Conservation (phyloP, 2,888 invertebrate species). For the Pheosia tremula region DNA sequence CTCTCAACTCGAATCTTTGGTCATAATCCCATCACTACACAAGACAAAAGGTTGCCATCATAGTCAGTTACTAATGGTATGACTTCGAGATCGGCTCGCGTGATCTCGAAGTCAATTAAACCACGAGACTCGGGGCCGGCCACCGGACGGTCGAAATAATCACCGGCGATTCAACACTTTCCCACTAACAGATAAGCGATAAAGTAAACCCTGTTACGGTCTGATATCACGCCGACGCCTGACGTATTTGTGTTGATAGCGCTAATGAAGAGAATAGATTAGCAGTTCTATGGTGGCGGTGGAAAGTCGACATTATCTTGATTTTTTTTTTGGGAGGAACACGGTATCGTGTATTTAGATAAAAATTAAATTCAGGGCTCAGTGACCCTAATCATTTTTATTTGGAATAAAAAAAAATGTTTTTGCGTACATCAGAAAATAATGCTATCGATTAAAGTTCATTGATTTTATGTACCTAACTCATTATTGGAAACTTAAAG, state of each 20-base stretch:
- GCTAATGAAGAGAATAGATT: slow-evolving; percentile 43
- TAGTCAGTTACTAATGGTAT: slow-evolving; percentile 73
- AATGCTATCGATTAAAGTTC: too few species aligned
- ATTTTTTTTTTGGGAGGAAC: too few species aligned
- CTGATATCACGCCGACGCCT: slow-evolving; percentile 22
- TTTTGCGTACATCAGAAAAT: too few species aligned
- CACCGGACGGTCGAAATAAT: slow-evolving; percentile 69
- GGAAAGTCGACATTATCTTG: too few species aligned
- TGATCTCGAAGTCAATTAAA: slow-evolving; percentile 66
- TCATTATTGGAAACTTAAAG: too few species aligned
- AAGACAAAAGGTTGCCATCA: slow-evolving; percentile 65
- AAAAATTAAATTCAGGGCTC: too few species aligned
- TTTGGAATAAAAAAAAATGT: too few species aligned
- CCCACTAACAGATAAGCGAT: slow-evolving; percentile 63
- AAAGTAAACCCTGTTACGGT: slow-evolving; percentile 37
- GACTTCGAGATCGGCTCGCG: slow-evolving; percentile 35
- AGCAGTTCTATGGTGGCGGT: slow-evolving; percentile 12
- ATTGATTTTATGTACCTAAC: too few species aligned
- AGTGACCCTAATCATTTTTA: too few species aligned
- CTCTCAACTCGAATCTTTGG: background rate
- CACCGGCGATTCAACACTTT: slow-evolving; percentile 77
- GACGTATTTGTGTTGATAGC: slow-evolving; percentile 44
- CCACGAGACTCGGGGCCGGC: slow-evolving; percentile 66
- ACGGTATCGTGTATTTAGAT: too few species aligned
- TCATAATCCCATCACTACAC: slow-evolving; percentile 29